Evolutionary conservation across 2,797 vertebrate genomes (phyloP), one percentile per base, ranked within the genome.

Genomic region (Columba guinea): DNA sequence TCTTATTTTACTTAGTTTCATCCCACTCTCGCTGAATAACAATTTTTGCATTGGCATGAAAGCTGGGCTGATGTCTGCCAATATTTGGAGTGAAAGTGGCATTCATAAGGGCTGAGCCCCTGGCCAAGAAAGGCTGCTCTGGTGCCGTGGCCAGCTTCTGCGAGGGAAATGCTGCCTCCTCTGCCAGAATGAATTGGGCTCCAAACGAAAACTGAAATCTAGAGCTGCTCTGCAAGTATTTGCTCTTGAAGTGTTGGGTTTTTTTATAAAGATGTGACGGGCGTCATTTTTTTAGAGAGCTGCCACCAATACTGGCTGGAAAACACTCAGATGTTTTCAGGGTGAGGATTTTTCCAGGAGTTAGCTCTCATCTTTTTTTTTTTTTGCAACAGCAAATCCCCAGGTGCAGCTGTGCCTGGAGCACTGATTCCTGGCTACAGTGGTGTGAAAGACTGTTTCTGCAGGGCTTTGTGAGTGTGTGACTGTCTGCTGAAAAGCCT

Each of bases 71-170:
- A 64, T 77, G 86, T 35, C 56, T 4, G 22, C 86, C 88, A 58
- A 5, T 71, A 68, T 19, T 48, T 48, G 65, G 71, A 93, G 75
- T 91, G 82, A 96, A 96, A 89, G 88, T 95, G 56, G 81, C 81
- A 94, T 96, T 96, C 93, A 96, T 79, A 65, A 92, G 27, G 62
- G 46, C 68, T 30, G 52, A 70, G 44, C 17, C 91, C 5, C 88
- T 87, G 81, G 49, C 64, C 0, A 2, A 67, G 81, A 64, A 39
- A 64, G 28, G 62, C 41, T 37, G 75, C 73, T 58, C 41, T 37
- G 65, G 67, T 4, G 5, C 39, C 1, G 1, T 7, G 7, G 59
- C 35, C 0, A 12, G 60, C 86, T 80, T 41, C 65, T 65, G 51
- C 0, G 2, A 37, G 59, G 87, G 70, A 64, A 94, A 48, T 7